phyloP scores from a whole-genome alignment of 1,140 invertebrate genomes.

The Conus betulinus region DNA sequence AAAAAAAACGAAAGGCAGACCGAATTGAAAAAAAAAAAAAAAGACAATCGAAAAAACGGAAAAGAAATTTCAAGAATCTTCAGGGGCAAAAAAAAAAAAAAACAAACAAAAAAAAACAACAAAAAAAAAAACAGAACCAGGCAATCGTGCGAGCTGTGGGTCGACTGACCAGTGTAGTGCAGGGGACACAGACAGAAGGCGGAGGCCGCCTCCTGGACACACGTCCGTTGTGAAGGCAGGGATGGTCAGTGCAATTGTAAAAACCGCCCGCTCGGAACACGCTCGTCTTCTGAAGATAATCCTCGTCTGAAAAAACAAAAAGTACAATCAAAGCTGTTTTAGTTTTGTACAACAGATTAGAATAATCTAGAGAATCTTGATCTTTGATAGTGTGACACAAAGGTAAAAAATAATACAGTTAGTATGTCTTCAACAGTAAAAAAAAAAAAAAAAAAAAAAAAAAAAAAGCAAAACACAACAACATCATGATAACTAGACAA shows the following conservation, averaged over 20 bases:
- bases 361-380: no score
- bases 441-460: no score
- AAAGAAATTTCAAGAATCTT: not conserved
- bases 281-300: conserved; percentile 55
- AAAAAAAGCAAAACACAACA: no score
- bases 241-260: conserved; percentile 3
- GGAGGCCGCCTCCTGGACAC: not conserved
- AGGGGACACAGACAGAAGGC: conserved; percentile 7
- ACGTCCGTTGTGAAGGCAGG: conserved; percentile 19
- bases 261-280: not conserved
- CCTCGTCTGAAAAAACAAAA: conserved; percentile 3
- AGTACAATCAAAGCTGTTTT: no score
- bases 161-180: conserved; percentile 21
- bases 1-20: no score
- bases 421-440: no score
- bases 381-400: no score
- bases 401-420: no score
- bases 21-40: not conserved
- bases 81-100: not conserved
- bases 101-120: not conserved
- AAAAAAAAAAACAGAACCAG: no score
- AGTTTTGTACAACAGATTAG: no score
- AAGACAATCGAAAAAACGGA: not conserved
- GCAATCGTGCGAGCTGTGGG: not conserved
- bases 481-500: no score